Evolutionary conservation across 2,797 vertebrate species (phyloP), one percentile per base, ranked within the genome.

Genomic region (Bovichtus diacanthus): DNA sequence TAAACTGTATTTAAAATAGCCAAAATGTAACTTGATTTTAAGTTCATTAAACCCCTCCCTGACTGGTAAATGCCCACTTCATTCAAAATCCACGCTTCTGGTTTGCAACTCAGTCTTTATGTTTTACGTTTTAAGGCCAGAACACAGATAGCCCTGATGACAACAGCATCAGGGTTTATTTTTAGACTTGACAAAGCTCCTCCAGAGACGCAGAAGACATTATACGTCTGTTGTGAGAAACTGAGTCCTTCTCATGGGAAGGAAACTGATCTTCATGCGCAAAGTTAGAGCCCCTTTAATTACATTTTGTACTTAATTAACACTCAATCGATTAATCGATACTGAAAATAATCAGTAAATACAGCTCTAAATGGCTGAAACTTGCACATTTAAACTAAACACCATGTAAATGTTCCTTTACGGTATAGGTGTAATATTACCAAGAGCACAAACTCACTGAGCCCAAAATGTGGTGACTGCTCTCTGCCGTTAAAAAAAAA

Each of bases 121-220:
- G 71, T 70, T 72, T 34, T 50, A 47, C 69, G 61, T 75, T 39
- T 27, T 27, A 66, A 65, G 67, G 66, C 54, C 34, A 11, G 31
- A 58, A 67, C 8, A 49, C n/a, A 75, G 76, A 83, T 77, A 59
- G 78, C 55, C 21, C 29, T n/a, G 62, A 77, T 78, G 59, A 65
- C 70, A 78, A 62, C 39, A 10, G 64, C 54, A 73, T 73, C 70
- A 38, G 38, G 38, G 36, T 16, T 64, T 74, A 44, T 65, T 60
- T 58, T 59, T 34, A 31, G 34, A 34, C 2, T 63, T 73, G 29
- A 69, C 61, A 71, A 80, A 84, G 49, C 76, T 76, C 27, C 75
- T 77, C 59, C 13, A 72, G 54, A 78, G 61, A 59, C 62, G 62
- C 29, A n/a, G 49, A 64, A 58, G 39, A 65, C 23, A 23, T 51